Conservation (phyloP, 2,113 vertebrate genomes). For the Marcusenius ussheri region DNA sequence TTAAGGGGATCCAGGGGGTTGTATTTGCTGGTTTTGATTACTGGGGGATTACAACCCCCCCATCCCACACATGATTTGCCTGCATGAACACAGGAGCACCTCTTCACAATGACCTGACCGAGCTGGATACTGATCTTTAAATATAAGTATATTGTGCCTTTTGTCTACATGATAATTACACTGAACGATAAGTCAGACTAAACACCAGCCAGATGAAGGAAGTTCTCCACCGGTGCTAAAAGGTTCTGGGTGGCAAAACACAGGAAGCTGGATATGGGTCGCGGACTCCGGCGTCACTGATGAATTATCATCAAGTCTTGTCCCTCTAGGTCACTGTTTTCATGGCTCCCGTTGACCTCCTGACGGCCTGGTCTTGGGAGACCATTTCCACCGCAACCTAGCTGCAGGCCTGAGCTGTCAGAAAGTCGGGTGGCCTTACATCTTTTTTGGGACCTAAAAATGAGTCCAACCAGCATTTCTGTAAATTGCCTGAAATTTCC, state of each 20-base stretch:
- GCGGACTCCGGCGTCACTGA: background rate
- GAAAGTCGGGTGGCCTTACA: background rate
- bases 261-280: background rate
- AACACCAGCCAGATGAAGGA: background rate
- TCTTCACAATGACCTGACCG: background rate
- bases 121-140: background rate
- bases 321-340: background rate
- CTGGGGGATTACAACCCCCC: too few relatives aligned
- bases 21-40: too few relatives aligned
- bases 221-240: background rate
- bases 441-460: background rate
- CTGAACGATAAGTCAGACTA: background rate
- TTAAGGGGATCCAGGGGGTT: too few relatives aligned
- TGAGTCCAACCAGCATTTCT: background rate
- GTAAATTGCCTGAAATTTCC: background rate
- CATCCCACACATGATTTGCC: too few relatives aligned
- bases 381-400: background rate
- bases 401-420: background rate
- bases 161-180: background rate
- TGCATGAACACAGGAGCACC: background rate
- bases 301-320: background rate
- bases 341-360: background rate
- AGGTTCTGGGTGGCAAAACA: background rate
- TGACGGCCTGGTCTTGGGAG: background rate
- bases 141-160: background rate